Conservation (phyloP, 2,797 vertebrate genomes). For the Cryptoprocta ferox region DNA sequence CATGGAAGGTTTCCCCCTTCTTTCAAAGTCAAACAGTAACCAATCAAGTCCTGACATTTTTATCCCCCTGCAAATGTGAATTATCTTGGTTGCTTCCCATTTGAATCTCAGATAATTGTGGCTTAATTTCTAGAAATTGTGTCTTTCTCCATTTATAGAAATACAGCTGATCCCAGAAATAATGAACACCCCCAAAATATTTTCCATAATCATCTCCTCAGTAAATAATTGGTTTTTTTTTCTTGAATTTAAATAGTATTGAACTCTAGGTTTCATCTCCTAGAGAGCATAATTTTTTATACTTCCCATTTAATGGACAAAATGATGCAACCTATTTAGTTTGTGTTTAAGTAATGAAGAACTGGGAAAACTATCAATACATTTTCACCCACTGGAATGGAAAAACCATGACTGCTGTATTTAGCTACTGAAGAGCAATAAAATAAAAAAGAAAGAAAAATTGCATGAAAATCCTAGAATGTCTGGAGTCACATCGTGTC, state of each 20-base stretch:
- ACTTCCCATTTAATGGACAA: not conserved
- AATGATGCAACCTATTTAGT: not conserved
- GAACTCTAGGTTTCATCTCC: not conserved
- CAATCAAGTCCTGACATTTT: not conserved
- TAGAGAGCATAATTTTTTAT: not conserved
- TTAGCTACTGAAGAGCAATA: not conserved
- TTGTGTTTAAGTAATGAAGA: conserved; percentile 18
- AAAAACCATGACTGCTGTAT: not conserved
- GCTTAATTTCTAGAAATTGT: conserved; percentile 50
- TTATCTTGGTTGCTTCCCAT: not conserved
- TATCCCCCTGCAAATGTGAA: not conserved
- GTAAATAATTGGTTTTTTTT: not conserved
- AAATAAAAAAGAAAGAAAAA: not conserved
- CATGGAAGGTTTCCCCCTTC: not conserved
- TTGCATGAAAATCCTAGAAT: not conserved
- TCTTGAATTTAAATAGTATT: not conserved
- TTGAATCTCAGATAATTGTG: not conserved
- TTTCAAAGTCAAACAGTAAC: not conserved
- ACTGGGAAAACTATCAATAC: not conserved
- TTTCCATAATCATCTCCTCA: not conserved
- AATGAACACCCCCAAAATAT: not conserved
- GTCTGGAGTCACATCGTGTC: not conserved
- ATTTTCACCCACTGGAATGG: not conserved
- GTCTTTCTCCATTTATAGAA: not conserved
- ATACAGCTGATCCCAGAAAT: not conserved